Base-by-base conservation (phyloP, 2,797 vertebrate species). In the Paratrypauchen microcephalus region DNA sequence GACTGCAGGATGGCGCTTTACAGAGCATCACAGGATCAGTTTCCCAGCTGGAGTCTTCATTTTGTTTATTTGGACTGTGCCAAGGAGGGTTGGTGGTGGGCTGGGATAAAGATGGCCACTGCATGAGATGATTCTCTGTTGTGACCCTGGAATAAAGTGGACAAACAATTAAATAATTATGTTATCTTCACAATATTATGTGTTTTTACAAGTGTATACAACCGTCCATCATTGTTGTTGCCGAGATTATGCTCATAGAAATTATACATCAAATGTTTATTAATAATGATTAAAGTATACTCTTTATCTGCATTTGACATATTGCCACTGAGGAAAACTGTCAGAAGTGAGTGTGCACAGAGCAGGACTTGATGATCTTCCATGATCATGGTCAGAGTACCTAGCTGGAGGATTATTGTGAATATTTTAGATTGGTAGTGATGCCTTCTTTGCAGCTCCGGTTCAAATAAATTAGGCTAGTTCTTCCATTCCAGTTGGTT, bases 1-100 rank as follows among this genome's bases (percentile, higher is more conserved):
- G 64, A 58, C 41, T 75, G 77, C 75, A 70, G 73, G 72, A 68
- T 0, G 39, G 30, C n/a, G 41, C 61, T 52, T 84, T 66, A 66
- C 63, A 73, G 54, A 76, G 78, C 77, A 78, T 47, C 68, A 65
- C 5, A n/a, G 48, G 70, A 79, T 78, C 77, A 83, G 80, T 77
- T 75, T 79, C 74, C 80, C 60, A 67, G 61, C 36, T 6, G 19
- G 65, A 30, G 69, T 70, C 76, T 73, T 54, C 71, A 6, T 70
- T 81, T 69, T 87, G 64, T 77, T 71, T 64, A 26, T 64, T 47
- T 47, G 41, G 48, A 26, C 23, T 18, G 7, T 24, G 41, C 23
- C 6, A 24, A 47, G 39, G 23, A 28, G 39, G 39, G 23, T 57
- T 28, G 13, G 15, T 26, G 13, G 23, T 48, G 23, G 23, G 23